These are phyloP conservation scores for Falco cherrug DNA, from an alignment of 2,797 vertebrate species.

Conservation along the genomic window DNA sequence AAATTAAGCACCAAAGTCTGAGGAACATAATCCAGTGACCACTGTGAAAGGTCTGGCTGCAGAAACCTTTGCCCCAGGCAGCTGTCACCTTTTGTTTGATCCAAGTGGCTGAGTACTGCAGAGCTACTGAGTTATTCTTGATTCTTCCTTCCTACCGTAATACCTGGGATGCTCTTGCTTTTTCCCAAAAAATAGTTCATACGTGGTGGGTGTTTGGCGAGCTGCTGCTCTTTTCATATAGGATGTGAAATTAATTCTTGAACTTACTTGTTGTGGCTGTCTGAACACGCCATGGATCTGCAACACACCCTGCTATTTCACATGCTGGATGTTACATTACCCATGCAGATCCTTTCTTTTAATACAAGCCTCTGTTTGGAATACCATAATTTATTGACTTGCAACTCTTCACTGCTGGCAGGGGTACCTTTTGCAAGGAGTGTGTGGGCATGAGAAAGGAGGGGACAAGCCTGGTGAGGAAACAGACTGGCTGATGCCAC, in stretches of 20 bases:
- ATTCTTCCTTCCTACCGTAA: background rate
- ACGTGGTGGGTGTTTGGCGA: background rate
- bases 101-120: background rate
- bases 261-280: background rate
- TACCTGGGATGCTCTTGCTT: background rate
- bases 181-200: background rate
- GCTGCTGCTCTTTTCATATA: background rate
- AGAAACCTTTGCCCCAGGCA: constrained; percentile 12
- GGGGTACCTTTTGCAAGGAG: background rate
- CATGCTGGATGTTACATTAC: background rate
- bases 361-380: background rate
- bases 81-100: constrained; percentile 24
- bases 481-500: background rate
- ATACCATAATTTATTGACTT: background rate
- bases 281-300: background rate
- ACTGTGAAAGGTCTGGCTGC: background rate
- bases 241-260: background rate
- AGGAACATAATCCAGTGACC: background rate
- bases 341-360: background rate
- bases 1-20: constrained; percentile 16
- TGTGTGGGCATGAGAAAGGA: background rate
- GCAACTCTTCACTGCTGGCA: background rate
- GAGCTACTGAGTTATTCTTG: background rate
- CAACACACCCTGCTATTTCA: background rate
- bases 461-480: background rate